A percentile compares a stretch with the other conserved stretches of the same genome.
These are phyloP conservation scores for Morpho helenor DNA, from an alignment of 2,888 invertebrate species.

Conservation along the genomic window DNA sequence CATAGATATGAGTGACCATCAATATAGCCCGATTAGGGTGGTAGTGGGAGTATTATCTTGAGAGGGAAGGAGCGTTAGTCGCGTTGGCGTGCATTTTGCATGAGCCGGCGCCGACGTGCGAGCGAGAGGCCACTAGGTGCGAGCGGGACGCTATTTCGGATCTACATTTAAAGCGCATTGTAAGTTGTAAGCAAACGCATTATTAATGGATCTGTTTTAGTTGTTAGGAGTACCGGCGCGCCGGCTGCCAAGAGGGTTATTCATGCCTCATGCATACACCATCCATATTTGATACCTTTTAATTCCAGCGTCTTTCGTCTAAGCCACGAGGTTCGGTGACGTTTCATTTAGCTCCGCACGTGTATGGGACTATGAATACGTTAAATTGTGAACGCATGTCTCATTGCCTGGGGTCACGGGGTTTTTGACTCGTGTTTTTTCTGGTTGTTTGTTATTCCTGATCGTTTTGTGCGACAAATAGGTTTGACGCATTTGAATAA, in stretches of 20 bases:
- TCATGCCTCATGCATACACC: conserved; percentile 72
- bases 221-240: conserved; percentile 68
- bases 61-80: conserved; percentile 58
- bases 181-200: conserved; percentile 78
- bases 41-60: conserved; percentile 59
- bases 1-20: conserved; percentile 39
- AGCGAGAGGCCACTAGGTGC: conserved; percentile 39
- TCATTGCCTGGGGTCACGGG: conserved; percentile 4
- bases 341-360: conserved; percentile 39
- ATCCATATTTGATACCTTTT: conserved; percentile 77
- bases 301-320: conserved; percentile 70
- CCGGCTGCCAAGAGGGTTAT: conserved; percentile 60
- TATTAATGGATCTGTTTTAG: conserved; percentile 78
- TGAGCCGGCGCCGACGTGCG: conserved; percentile 50
- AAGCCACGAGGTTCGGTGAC: conserved; percentile 35
- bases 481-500: too few species aligned
- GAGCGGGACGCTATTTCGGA: conserved; percentile 55
- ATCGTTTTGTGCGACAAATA: too few species aligned
- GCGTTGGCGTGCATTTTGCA: conserved; percentile 69
- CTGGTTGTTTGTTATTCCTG: too few species aligned
- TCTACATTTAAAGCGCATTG: conserved; percentile 79
- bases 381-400: conserved; percentile 24
- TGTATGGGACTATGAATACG: conserved; percentile 32
- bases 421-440: conserved; percentile 11
- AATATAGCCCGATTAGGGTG: conserved; percentile 39